These are phyloP conservation scores for Alloscopus bannaensis DNA, from an alignment of 2,888 invertebrate genomes.

Conservation along the genomic window DNA sequence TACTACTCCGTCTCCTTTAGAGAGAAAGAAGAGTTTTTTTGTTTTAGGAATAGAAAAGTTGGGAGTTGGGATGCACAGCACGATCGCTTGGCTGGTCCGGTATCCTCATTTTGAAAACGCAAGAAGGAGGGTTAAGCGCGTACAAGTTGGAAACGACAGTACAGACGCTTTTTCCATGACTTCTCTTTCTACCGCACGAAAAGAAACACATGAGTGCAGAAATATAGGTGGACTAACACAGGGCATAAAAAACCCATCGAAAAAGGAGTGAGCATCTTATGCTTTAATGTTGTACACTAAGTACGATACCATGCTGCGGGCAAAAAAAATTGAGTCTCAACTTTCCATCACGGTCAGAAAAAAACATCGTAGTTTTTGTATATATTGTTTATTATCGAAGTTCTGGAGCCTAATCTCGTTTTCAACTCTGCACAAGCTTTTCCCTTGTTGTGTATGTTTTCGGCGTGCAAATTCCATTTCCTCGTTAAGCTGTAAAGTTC, in stretches of 20 bases:
- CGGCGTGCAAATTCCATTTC: too few relatives aligned
- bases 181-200: conserved; percentile 11
- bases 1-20: too few relatives aligned
- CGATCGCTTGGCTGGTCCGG: conserved; percentile 30
- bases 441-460: too few relatives aligned
- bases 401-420: too few relatives aligned
- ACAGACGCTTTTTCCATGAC: conserved; percentile 12
- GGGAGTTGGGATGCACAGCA: conserved; percentile 41
- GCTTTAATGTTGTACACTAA: conserved; percentile 13
- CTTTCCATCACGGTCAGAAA: too few relatives aligned
- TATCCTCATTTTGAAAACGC: conserved; percentile 28
- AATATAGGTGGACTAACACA: neutral
- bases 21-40: too few relatives aligned
- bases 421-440: too few relatives aligned
- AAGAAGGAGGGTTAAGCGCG: conserved; percentile 34
- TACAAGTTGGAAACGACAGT: conserved; percentile 15
- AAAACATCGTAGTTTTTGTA: too few relatives aligned
- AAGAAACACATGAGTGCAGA: neutral
- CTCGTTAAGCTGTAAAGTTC: too few relatives aligned
- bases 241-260: too few relatives aligned
- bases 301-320: conserved; percentile 8
- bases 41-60: neutral
- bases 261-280: conserved; percentile 18
- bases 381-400: too few relatives aligned
- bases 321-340: too few relatives aligned